These are phyloP conservation scores for Listronotus bonariensis DNA, from an alignment of 1,140 invertebrate genomes.

Conservation along the genomic window DNA sequence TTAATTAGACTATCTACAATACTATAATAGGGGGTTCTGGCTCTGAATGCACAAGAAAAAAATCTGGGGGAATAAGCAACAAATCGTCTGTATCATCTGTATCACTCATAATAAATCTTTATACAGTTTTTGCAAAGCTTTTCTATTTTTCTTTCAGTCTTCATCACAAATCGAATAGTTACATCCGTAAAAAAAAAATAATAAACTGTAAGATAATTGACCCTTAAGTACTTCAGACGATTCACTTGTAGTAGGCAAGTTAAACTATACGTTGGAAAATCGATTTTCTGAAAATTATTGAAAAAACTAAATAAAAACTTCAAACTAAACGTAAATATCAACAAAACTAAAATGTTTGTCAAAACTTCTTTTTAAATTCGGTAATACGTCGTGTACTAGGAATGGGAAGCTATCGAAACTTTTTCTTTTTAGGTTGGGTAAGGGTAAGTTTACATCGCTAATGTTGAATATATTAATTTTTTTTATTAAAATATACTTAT, in stretches of 20 bases:
- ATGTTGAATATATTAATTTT: too few relatives aligned
- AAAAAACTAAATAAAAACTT: conserved; percentile 17
- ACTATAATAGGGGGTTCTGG: conserved; percentile 45
- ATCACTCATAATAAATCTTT: conserved; percentile 69
- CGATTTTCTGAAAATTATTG: conserved; percentile 20
- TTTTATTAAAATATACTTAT: too few relatives aligned
- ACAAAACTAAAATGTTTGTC: neutral
- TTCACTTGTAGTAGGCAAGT: neutral
- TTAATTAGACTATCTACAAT: conserved; percentile 67
- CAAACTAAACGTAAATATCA: conserved; percentile 1
- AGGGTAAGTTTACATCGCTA: too few relatives aligned
- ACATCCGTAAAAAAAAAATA: neutral
- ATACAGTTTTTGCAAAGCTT: neutral
- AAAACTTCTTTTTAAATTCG: too few relatives aligned
- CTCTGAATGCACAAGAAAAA: conserved; percentile 60
- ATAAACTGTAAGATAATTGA: neutral
- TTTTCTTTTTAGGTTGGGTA: too few relatives aligned
- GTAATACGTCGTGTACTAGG: too few relatives aligned
- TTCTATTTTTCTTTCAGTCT: neutral
- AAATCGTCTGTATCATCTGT: conserved; percentile 82
- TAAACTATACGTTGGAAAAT: conserved; percentile 2
- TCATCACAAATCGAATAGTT: conserved; percentile 1
- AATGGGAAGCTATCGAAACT: too few relatives aligned
- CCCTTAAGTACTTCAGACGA: neutral
- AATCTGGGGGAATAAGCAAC: conserved; percentile 75